Base-by-base conservation (phyloP, 2,888 invertebrate species). In the Nasonia oneida region DNA sequence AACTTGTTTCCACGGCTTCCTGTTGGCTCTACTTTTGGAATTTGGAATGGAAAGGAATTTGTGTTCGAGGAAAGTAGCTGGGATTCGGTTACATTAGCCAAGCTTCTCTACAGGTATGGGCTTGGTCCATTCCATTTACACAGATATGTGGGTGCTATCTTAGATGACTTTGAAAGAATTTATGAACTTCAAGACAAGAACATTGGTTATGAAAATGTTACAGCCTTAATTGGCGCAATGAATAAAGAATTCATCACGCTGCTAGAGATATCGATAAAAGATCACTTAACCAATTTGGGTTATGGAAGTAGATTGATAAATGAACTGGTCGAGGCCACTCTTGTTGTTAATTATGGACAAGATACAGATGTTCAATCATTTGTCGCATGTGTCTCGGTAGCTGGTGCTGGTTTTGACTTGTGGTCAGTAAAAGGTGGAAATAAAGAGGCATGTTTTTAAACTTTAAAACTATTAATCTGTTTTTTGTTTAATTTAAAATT, bases 401-500 rank as follows among this genome's bases (percentile, higher is more conserved):
- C 95, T 80, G 96, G 95, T 15, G 94, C 94, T 18, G 94, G 93
- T 42, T 91, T 92, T 42, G 93, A 93, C 23, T 91, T 96, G 67
- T 96, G 95, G 95, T 92, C 95, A 37, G 94, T 96, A 6, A 92
- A 94, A 88, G 95, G 95, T 73, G 96, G 96, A 74, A 96, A 96
- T 90, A 93, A 94, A 88, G 90, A 92, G 88, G 93, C 95, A 88
- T 86, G 18, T 39, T 67, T 84, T 81, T 77, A 29, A 29, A 53
- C 3, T 47, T 14, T 33, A 6, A 42, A 75, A 53, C 57, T 53
- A 53, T 23, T 42, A 4, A 39, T 5, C 53, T 12, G 42, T 75
- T 39, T 0, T 37, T 82, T 61, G n/a, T 64, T n/a, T 18, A 78
- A 73, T 47, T 50, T 29, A 50, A 50, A 70, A 70, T 18, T 18